phyloP scores from a whole-genome alignment of 2,888 invertebrate genomes.

The Eudemis profundana region DNA sequence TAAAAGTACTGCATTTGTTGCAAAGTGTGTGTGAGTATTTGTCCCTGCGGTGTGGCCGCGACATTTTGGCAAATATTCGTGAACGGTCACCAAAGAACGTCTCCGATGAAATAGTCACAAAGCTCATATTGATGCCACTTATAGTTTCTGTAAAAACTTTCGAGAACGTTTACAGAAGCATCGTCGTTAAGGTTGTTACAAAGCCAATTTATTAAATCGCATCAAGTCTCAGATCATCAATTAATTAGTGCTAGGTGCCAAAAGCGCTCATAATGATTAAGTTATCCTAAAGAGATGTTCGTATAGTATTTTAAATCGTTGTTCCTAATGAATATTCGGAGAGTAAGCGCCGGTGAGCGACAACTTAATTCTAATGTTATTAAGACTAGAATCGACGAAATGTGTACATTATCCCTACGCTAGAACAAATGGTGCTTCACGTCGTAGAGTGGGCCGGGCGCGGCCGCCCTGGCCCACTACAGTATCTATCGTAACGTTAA shows the following conservation, averaged over 20 bases:
- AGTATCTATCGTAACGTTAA: conserved; percentile 69
- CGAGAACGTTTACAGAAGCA: conserved; percentile 3
- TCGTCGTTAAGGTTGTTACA: conserved; percentile 28
- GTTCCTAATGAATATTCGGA: conserved; percentile 82
- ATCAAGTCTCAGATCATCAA: conserved; percentile 48
- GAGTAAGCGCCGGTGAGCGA: conserved; percentile 74
- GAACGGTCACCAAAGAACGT: conserved; percentile 49
- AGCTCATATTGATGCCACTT: conserved; percentile 41
- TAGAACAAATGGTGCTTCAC: conserved; percentile 86
- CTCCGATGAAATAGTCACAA: conserved; percentile 21
- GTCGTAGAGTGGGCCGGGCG: conserved; percentile 71
- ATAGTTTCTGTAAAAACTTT: conserved; percentile 19
- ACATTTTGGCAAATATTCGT: conserved; percentile 33
- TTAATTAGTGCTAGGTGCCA: conserved; percentile 79
- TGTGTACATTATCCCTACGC: conserved; percentile 85
- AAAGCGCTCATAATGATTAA: conserved; percentile 75
- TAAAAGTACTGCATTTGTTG: conserved; percentile 3
- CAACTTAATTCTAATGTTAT: conserved; percentile 76
- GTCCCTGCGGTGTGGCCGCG: neutral
- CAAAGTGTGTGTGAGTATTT: neutral
- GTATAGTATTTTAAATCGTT: conserved; percentile 82
- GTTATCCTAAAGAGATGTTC: conserved; percentile 74
- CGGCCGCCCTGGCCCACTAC: conserved; percentile 45
- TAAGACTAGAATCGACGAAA: conserved; percentile 79
- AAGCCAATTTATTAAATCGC: conserved; percentile 17